Base-by-base conservation (phyloP, 2,113 vertebrate genomes). In the Hydrolagus affinis region DNA sequence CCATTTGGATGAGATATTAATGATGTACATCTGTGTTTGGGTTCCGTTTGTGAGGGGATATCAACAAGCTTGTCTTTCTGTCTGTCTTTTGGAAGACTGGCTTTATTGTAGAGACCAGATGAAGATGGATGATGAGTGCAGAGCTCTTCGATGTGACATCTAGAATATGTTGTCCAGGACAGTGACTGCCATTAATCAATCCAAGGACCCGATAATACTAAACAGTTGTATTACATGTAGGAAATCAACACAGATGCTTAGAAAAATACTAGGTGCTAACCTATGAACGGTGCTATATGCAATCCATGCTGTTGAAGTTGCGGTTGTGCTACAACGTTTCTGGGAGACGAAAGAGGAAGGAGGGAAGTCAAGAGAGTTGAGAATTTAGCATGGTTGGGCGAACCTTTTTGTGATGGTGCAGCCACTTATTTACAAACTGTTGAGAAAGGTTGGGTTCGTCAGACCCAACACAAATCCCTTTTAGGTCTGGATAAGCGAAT, bases 1-100 rank as follows among this genome's bases (percentile, higher is more conserved):
- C 76, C n/a, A 15, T 23, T 9, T 80, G 59, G 14, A 80, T 62
- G 59, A 80, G 57, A 59, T 62, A 59, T 80, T 80, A 80, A 80
- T 64, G 76, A 80, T 62, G 28, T 64, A 25, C 59, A 62, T 80
- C 76, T 80, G 76, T 80, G 76, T 80, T 80, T 78, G 57, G 57
- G 57, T 78, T 62, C 25, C 60, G n/a, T 78, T 23, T 59, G n/a
- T 78, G 57, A 6, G 2, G 60, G 14, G 76, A 64, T 15, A 62
- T 15, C 8, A 59, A 62, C 30, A 57, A 56, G 76, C 25, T 28
- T 62, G 62, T 57, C 57, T 78, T 56, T 25, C n/a, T 80, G 59
- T 62, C 44, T 59, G 15, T 57, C 59, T 59, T 77, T 76, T 19
- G 44, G 59, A 28, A 25, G 76, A 14, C 23, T 11, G 8, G 12